These are phyloP conservation scores for Yponomeuta cagnagella DNA, from an alignment of 2,888 invertebrate genomes.

Conservation along the genomic window DNA sequence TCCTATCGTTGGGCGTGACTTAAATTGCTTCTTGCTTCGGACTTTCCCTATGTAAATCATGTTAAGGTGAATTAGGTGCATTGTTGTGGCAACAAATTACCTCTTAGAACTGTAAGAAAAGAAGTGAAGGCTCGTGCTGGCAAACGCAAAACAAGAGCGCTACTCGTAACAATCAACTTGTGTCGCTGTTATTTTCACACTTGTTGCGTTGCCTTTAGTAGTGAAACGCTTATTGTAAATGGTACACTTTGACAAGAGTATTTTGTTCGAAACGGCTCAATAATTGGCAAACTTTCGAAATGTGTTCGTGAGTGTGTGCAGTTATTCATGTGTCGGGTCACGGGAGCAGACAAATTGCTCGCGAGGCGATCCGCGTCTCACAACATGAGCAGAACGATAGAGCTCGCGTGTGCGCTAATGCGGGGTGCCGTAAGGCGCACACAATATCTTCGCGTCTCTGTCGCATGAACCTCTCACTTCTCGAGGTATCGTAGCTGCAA, in stretches of 20 bases:
- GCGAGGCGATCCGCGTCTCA: neutral
- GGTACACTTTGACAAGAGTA: neutral
- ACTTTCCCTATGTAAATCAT: constrained; percentile 3
- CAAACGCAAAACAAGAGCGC: neutral
- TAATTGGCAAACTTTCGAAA: neutral
- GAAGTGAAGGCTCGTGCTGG: neutral
- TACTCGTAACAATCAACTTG: neutral
- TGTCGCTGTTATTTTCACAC: neutral
- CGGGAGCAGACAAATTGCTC: constrained; percentile 14
- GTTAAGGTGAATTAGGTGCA: neutral
- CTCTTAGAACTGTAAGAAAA: neutral
- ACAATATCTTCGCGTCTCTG: neutral
- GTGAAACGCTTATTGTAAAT: neutral
- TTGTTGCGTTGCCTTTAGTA: neutral
- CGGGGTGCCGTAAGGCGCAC: neutral
- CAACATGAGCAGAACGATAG: neutral
- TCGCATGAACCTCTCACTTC: too few relatives aligned
- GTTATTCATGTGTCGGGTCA: constrained; percentile 14
- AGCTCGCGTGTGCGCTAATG: neutral
- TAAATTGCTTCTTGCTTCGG: too few relatives aligned
- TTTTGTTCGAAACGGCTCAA: neutral
- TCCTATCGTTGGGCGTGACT: too few relatives aligned
- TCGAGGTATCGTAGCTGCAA: too few relatives aligned
- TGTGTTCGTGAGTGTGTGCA: constrained; percentile 4
- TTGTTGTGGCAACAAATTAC: neutral